These are phyloP conservation scores for Aselliscus stoliczkanus DNA, from an alignment of 2,797 vertebrate species.

Conservation along the genomic window DNA sequence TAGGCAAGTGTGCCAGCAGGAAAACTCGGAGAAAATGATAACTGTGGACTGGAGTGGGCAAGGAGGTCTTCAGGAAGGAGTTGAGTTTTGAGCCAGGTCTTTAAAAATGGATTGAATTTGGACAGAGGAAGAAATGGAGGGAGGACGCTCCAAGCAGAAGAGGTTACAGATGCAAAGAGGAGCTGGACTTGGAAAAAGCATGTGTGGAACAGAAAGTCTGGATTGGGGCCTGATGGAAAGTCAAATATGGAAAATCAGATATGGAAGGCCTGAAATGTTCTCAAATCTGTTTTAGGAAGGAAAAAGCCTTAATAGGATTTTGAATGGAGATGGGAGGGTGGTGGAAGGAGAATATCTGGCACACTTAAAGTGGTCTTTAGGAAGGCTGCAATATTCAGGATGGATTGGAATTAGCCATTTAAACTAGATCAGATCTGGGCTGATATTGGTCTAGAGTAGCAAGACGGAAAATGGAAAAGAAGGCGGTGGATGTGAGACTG, in stretches of 20 bases:
- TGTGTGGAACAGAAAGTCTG: not conserved
- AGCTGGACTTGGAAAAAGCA: not conserved
- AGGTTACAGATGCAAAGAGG: not conserved
- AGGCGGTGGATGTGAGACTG: not conserved
- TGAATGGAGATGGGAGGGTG: not conserved
- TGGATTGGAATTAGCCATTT: conserved; percentile 4
- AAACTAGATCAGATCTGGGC: not conserved
- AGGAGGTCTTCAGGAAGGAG: not conserved
- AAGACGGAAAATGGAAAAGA: not conserved
- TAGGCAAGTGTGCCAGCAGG: not conserved
- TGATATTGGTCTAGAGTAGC: not conserved
- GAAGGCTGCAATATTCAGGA: not conserved
- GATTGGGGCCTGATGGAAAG: not conserved
- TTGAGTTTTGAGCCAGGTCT: not conserved
- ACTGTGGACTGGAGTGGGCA: not conserved
- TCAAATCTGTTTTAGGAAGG: not conserved
- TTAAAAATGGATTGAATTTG: not conserved
- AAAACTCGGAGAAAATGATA: not conserved
- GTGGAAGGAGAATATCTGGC: not conserved
- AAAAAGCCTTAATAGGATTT: not conserved
- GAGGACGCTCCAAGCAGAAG: not conserved
- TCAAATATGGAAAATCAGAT: not conserved
- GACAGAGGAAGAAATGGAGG: not conserved
- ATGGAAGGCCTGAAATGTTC: not conserved
- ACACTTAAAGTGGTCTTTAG: not conserved